phyloP scores from a whole-genome alignment of 2,797 vertebrate genomes.

The Spheniscus humboldti region DNA sequence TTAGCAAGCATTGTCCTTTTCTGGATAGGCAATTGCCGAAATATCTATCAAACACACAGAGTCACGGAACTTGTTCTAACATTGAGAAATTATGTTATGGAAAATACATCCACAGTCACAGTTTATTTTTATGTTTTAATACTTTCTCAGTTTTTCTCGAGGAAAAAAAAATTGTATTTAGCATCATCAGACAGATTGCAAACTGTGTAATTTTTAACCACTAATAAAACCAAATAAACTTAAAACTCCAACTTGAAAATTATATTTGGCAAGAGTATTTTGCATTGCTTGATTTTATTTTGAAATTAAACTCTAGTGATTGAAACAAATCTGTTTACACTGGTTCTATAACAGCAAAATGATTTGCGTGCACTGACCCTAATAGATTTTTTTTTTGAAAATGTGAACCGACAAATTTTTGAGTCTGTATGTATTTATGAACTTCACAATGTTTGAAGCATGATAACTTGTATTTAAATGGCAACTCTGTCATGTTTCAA shows the following conservation, averaged over 20 bases:
- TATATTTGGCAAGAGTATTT: neutral
- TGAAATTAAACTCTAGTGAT: neutral
- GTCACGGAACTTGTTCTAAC: neutral
- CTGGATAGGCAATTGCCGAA: neutral
- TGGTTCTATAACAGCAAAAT: neutral
- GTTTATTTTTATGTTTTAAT: neutral
- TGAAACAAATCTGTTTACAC: neutral
- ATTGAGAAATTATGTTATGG: neutral
- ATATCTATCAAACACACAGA: neutral
- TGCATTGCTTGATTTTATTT: neutral
- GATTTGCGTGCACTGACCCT: neutral
- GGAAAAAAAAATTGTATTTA: neutral
- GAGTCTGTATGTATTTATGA: neutral
- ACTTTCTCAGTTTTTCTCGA: neutral
- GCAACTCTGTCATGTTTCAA: neutral
- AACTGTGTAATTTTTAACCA: neutral
- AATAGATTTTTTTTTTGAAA: neutral
- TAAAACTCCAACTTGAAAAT: neutral
- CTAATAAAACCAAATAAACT: neutral
- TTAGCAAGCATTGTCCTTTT: neutral
- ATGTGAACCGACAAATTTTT: neutral
- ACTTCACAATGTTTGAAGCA: neutral
- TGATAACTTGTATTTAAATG: neutral
- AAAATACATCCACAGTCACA: neutral
- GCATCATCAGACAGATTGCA: neutral